Percentiles rank a stretch among this genome's conserved stretches.
Conservation (phyloP, 2,888 invertebrate species). For the Ochropacha duplaris region DNA sequence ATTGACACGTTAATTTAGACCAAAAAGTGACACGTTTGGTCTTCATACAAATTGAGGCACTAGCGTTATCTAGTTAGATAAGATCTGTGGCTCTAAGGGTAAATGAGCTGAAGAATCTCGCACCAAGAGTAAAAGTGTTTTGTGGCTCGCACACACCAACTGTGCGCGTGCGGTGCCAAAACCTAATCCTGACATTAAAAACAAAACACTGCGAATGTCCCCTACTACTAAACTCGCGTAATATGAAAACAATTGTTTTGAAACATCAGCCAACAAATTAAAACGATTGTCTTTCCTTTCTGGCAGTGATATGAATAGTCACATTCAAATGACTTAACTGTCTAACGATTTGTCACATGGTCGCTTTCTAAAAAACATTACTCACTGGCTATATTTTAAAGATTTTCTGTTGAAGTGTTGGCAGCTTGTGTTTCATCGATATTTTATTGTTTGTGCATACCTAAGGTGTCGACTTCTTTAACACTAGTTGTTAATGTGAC, state of each 20-base stretch:
- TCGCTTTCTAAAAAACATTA: slow-evolving; percentile 18
- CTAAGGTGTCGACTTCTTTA: background rate
- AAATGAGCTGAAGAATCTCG: no score
- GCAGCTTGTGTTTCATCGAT: background rate
- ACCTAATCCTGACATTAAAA: background rate
- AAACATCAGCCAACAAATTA: slow-evolving; percentile 10
- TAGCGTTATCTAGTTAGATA: no score
- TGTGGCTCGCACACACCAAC: no score
- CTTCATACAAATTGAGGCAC: no score
- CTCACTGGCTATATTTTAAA: background rate
- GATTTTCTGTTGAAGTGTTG: background rate
- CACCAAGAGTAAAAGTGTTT: no score
- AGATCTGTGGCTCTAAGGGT: no score
- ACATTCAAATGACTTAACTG: background rate
- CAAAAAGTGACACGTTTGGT: no score
- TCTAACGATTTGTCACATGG: slow-evolving; percentile 6
- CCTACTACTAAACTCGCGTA: background rate
- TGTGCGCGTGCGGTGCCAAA: no score
- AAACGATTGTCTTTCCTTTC: background rate
- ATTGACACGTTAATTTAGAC: no score
- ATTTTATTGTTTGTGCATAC: background rate
- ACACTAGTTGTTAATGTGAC: background rate
- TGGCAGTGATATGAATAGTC: background rate
- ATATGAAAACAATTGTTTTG: background rate
- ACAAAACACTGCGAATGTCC: background rate